Evolutionary conservation across 2,888 invertebrate genomes (phyloP).

Genomic region (Trichopoda pennipes): DNA sequence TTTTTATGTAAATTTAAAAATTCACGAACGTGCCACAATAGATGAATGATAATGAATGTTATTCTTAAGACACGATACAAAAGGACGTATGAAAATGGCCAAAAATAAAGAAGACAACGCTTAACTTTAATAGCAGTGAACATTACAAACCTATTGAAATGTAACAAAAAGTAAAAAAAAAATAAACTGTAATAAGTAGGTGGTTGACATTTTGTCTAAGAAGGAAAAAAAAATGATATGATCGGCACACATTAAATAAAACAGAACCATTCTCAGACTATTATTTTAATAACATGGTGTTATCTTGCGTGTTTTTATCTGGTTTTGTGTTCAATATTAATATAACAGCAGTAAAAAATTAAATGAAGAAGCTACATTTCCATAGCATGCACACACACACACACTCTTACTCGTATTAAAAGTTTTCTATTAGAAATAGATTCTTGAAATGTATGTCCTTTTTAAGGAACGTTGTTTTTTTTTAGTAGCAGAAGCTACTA

Average conservation of each 20-base stretch:
- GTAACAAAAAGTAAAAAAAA: background rate
- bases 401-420: background rate
- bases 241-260: constrained; percentile 28
- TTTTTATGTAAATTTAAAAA: constrained; percentile 62
- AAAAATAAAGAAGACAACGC: constrained; percentile 31
- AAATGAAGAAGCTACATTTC: constrained; percentile 19
- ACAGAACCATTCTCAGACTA: constrained; percentile 42
- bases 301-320: constrained; percentile 68
- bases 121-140: background rate
- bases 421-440: constrained; percentile 45
- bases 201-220: constrained; percentile 63
- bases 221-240: constrained; percentile 41
- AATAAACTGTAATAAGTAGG: constrained; percentile 37
- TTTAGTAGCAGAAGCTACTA: constrained; percentile 34
- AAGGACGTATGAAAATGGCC: background rate
- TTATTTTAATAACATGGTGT: constrained; percentile 67
- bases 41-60: constrained; percentile 41
- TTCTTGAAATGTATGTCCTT: constrained; percentile 58
- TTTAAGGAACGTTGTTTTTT: constrained; percentile 33
- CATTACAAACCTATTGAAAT: background rate
- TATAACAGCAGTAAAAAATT: constrained; percentile 6
- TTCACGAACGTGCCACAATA: constrained; percentile 66
- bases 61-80: constrained; percentile 24
- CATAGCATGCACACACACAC: background rate
- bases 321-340: constrained; percentile 50